phyloP scores from a whole-genome alignment of 2,113 vertebrate species.

The cattle (Bos taurus) region ARS-UCD2.0 NC_037345.1:2098001-2098500 shows the following conservation, averaged over 20 bases:
- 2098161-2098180: neutral
- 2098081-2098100: neutral
- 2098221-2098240: neutral
- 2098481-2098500: neutral
- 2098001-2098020: neutral
- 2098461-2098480: neutral
- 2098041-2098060: neutral
- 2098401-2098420: neutral
- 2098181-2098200: neutral
- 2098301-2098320: neutral
- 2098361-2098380: neutral
- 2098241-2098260: neutral
- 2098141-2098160: neutral
- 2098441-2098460: neutral
- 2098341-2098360: neutral
- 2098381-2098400: neutral
- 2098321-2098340: neutral
- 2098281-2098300: neutral
- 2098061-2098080: neutral
- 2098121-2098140: neutral
- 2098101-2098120: neutral
- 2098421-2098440: neutral
- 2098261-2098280: neutral
- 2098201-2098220: neutral
- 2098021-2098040: neutral